Evolutionary conservation across 2,888 invertebrate species (phyloP), one percentile per base, ranked within the genome.

Genomic region (Andrena bucephala): DNA sequence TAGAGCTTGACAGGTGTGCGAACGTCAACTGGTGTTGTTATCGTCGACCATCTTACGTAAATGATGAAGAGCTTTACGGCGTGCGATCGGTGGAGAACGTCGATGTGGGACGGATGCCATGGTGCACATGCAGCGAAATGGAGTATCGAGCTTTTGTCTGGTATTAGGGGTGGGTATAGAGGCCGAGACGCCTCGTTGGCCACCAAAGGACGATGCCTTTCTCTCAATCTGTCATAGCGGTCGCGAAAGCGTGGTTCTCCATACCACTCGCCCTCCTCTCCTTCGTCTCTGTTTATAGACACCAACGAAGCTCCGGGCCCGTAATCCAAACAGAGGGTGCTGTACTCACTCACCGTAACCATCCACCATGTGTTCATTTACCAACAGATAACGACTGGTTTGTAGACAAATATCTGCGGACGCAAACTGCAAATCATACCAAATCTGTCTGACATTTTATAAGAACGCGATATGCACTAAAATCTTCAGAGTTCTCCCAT

Each of bases 251-350:
- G 63, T 83, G 75, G 70, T 83, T 81, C 84, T 85, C 81, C 68
- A 67, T 78, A 77, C 83, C 79, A 69, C 36, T 76, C 68, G 75
- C 67, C 73, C 80, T 72, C 84, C 85, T 85, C 89, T 85, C 85
- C 82, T 85, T 84, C 88, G 83, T 79, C 83, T 89, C 89, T 92
- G 91, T 92, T 92, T 92, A 91, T 91, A 90, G 92, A 91, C 92
- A 90, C 88, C 89, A 76, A 83, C 87, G 87, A 89, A 85, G 87
- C 89, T 84, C 84, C 87, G 87, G 90, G 90, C 88, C 88, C 88
- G 90, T 92, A 92, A 92, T 92, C 90, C 92, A 93, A 93, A 93
- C 91, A 93, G 92, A 91, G 93, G 93, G 92, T 92, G 84, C 85
- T 84, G 88, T 85, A 87, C 87, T 90, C 92, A 90, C 87, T 88